A percentile compares a stretch with the other conserved stretches of the same genome.
Evolutionary conservation across 2,797 vertebrate genomes (phyloP).

Genomic region (Sebastolobus alascanus): DNA sequence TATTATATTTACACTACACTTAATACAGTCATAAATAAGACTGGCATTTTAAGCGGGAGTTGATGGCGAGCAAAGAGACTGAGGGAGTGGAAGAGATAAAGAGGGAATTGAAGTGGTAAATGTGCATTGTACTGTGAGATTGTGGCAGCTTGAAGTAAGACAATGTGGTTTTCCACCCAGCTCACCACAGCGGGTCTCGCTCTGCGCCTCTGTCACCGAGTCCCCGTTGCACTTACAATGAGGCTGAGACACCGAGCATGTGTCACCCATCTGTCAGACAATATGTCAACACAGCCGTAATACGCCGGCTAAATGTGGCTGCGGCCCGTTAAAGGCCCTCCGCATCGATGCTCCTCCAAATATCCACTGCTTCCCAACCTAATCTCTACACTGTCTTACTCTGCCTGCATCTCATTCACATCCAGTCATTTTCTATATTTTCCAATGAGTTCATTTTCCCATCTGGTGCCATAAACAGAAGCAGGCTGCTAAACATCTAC

Average conservation of each 20-base stretch:
- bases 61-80: background rate
- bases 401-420: background rate
- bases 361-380: constrained; percentile 7
- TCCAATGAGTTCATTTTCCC: background rate
- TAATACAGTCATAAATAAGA: constrained; percentile 20
- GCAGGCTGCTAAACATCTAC: background rate
- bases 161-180: constrained; percentile 41
- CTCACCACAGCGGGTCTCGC: constrained; percentile 20
- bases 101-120: constrained; percentile 19
- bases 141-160: constrained; percentile 35
- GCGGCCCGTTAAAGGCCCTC: constrained; percentile 8
- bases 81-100: background rate
- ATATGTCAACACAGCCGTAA: constrained; percentile 67
- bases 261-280: constrained; percentile 78
- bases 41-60: background rate
- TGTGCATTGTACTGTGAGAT: constrained; percentile 32
- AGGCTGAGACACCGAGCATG: constrained; percentile 56
- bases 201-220: constrained; percentile 38
- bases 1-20: constrained; percentile 34
- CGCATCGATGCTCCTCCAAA: constrained; percentile 1
- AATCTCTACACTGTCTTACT: background rate
- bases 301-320: constrained; percentile 53
- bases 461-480: background rate
- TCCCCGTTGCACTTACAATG: constrained; percentile 52
- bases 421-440: background rate